A percentile compares a stretch with the other conserved stretches of the same genome.
These are phyloP conservation scores for Pteromalus puparum DNA, from an alignment of 1,140 invertebrate species.

Conservation along the genomic window DNA sequence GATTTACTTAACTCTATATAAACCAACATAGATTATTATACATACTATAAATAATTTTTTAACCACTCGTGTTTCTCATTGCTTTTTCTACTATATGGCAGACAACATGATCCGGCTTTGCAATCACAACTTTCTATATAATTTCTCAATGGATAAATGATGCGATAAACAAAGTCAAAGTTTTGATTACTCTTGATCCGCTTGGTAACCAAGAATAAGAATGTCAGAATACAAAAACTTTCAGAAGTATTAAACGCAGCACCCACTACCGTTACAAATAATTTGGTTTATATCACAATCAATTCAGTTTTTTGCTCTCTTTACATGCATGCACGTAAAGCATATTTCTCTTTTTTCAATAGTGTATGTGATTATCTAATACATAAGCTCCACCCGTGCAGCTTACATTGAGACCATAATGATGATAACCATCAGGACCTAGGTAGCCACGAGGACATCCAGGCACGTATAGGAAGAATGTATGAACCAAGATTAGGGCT, in stretches of 20 bases:
- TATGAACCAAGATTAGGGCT: conserved; percentile 76
- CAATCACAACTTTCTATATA: conserved; percentile 90
- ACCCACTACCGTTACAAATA: conserved; percentile 73
- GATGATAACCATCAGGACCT: conserved; percentile 89
- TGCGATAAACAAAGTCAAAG: conserved; percentile 82
- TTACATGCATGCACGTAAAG: background rate
- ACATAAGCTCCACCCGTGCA: conserved; percentile 87
- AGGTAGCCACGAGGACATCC: too few relatives aligned
- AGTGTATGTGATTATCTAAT: conserved; percentile 64
- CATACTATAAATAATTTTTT: conserved; percentile 85
- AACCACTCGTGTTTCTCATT: conserved; percentile 92
- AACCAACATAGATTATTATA: conserved; percentile 45
- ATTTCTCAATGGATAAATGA: conserved; percentile 85
- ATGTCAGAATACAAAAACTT: background rate
- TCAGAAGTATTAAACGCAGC: conserved; percentile 16
- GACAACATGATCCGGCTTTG: conserved; percentile 87
- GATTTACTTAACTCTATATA: conserved; percentile 41
- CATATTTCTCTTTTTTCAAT: conserved; percentile 40
- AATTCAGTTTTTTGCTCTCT: conserved; percentile 39
- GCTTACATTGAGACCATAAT: conserved; percentile 78
- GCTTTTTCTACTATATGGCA: conserved; percentile 89
- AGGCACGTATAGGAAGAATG: too few relatives aligned
- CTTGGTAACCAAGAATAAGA: conserved; percentile 44
- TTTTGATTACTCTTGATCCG: conserved; percentile 69
- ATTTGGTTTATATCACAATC: conserved; percentile 75